Evolutionary conservation across 2,113 vertebrate species (phyloP), one percentile per base, ranked within the genome.

Genomic region (Raja brachyura): DNA sequence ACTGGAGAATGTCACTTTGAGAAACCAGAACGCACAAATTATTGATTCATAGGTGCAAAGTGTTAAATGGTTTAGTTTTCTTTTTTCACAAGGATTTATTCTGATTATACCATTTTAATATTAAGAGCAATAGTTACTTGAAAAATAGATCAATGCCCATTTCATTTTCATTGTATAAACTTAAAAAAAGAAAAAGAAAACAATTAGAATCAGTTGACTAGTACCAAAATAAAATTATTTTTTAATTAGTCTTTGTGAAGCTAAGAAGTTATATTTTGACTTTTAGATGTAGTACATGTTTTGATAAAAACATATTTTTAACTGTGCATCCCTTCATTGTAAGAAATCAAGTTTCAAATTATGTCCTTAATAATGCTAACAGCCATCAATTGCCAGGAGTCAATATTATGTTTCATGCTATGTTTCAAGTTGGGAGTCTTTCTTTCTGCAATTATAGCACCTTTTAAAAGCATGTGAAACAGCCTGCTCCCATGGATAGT

Each of bases 391-490:
- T 90, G 31, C 66, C 88, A 90, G 66, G 20, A 90, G 88, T 90
- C 68, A 16, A 48, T 22, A 9, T 70, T 70, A 90, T 63, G 22
- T 70, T 5, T 81, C 16, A 28, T 75, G 25, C 74, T 75, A 48
- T 0, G 39, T 48, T 48, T 48, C 70, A 90, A 70, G 88, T 39
- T 39, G 31, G 88, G 16, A 31, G 88, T 70, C 63, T 70, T 73
- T 90, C 63, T 39, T 63, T 68, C 8, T 28, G 54, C 48, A 31
- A 74, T 74, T 1, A 48, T 48, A 48, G 66, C 90, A 73, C 66
- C 90, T 73, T 92, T 92, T 92, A 61, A 48, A 73, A 92, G 90
- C 90, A 92, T 92, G 66, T 92, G 90, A 92, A 90, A 48, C 25
- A 16, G 54, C 48, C 54, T 48, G 66, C 90, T 92, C 90, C 39